Evolutionary conservation across 2,888 invertebrate genomes (phyloP), one percentile per base, ranked within the genome.

Genomic region (Parascotia fuliginaria): DNA sequence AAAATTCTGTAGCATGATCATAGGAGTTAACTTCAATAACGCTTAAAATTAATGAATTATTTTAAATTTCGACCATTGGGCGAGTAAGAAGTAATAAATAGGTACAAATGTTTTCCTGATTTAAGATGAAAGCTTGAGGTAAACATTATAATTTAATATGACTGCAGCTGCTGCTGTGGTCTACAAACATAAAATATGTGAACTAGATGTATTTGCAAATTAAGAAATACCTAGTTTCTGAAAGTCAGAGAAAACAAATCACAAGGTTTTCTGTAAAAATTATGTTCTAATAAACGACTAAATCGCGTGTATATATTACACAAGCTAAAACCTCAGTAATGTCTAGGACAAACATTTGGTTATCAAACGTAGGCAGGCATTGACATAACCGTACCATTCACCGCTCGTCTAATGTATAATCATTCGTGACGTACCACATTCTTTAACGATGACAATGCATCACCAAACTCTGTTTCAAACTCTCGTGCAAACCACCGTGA

Each of bases 301-400:
- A 39, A 49, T 63, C 34, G 51, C 57, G 39, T 60, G 60, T 48
- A 31, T 24, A 36, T 38, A 55, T 46, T 53, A 27, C 27, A 33
- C 9, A 7, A 28, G 41, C 40, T 34, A 48, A 40, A 56, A 39
- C 22, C 39, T 53, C 15, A 34, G 47, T 63, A 51, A 60, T 57
- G 60, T 50, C 57, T 57, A 55, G 37, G 43, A 60, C 47, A 57
- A 69, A 62, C 55, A 53, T 57, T 69, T 56, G 42, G 27, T 13
- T 16, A 43, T 41, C 42, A 57, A 65, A 54, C 14, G 13, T 55
- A 57, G 50, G 36, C 55, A 57, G 50, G 36, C 55, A 59, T 42
- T 55, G 38, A 44, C 34, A 42, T 49, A 46, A 22, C 31, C 40
- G 44, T 69, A 59, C 50, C 31, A 41, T 63, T 53, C 51, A 53